Evolutionary conservation across 2,113 vertebrate genomes (phyloP).

Genomic region (Pollimyrus isidori): DNA sequence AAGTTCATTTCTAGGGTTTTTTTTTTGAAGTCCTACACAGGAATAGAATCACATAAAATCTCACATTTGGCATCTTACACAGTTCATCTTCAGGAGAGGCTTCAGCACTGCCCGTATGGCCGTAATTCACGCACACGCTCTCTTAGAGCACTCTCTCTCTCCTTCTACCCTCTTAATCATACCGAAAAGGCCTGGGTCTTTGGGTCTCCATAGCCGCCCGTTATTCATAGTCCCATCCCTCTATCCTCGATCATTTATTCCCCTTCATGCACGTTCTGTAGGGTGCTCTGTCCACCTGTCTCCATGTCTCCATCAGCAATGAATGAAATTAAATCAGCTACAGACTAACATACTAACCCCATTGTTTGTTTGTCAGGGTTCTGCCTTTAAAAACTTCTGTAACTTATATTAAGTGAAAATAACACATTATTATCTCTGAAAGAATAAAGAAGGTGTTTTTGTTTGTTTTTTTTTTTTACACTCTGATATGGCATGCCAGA

Average conservation of each 20-base stretch:
- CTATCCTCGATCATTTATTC: background rate
- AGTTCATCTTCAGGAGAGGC: background rate
- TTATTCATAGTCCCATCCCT: background rate
- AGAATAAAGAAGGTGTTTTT: background rate
- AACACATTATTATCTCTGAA: conserved; percentile 7
- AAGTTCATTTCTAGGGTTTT: background rate
- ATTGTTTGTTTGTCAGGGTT: conserved; percentile 14
- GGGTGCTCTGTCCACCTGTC: background rate
- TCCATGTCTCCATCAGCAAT: conserved; percentile 5
- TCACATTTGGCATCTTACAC: background rate
- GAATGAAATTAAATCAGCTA: background rate
- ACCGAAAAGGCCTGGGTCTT: background rate
- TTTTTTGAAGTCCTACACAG: background rate
- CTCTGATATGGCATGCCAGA: background rate
- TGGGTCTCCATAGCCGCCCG: background rate
- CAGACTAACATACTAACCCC: background rate
- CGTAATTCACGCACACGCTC: background rate
- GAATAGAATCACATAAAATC: background rate
- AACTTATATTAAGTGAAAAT: conserved; percentile 26
- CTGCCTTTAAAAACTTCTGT: conserved; percentile 14
- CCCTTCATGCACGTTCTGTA: background rate
- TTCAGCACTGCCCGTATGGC: background rate
- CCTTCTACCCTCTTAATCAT: background rate
- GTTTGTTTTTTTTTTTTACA: background rate
- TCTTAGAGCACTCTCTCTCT: background rate